These are phyloP conservation scores for Sebastes kiyomatsui DNA, from an alignment of 2,797 vertebrate genomes.

Conservation along the genomic window DNA sequence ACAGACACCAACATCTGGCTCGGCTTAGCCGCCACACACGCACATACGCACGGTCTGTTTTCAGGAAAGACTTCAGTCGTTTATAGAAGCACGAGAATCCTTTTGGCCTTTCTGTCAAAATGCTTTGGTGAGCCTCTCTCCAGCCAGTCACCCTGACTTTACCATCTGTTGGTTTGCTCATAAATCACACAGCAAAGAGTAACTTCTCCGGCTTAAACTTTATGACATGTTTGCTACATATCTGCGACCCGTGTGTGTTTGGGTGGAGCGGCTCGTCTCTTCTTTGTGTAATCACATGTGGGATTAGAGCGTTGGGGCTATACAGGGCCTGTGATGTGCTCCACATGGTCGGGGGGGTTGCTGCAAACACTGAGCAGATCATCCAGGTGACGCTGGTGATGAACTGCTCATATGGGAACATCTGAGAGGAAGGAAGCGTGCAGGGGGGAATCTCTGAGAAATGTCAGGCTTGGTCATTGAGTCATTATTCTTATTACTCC, in stretches of 20 bases:
- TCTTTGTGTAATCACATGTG: slow-evolving; percentile 17
- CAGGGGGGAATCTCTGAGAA: slow-evolving; percentile 7
- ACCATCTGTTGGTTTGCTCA: slow-evolving; percentile 40
- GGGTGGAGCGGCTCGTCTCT: slow-evolving; percentile 12
- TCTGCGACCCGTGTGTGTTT: slow-evolving; percentile 12
- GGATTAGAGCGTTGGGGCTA: slow-evolving; percentile 25
- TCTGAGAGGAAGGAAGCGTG: background rate
- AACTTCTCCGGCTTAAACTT: slow-evolving; percentile 27
- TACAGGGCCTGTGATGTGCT: slow-evolving; percentile 20
- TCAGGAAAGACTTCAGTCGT: slow-evolving; percentile 26
- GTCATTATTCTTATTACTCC: background rate
- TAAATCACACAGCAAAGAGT: slow-evolving; percentile 34
- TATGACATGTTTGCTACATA: slow-evolving; percentile 36
- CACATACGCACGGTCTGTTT: slow-evolving; percentile 14
- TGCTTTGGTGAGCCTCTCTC: slow-evolving; percentile 35
- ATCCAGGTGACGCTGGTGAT: slow-evolving; percentile 28
- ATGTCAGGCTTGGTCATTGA: slow-evolving; percentile 4
- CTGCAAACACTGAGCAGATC: slow-evolving; percentile 37
- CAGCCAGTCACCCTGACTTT: slow-evolving; percentile 35
- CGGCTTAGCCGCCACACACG: slow-evolving; percentile 32
- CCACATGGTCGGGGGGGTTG: slow-evolving; percentile 16
- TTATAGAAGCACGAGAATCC: slow-evolving; percentile 47
- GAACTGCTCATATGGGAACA: slow-evolving; percentile 32
- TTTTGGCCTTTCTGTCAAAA: slow-evolving; percentile 41
- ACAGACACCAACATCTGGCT: slow-evolving; percentile 66